These are phyloP conservation scores for Selene dorsalis DNA, from an alignment of 2,797 vertebrate species.

Conservation along the genomic window DNA sequence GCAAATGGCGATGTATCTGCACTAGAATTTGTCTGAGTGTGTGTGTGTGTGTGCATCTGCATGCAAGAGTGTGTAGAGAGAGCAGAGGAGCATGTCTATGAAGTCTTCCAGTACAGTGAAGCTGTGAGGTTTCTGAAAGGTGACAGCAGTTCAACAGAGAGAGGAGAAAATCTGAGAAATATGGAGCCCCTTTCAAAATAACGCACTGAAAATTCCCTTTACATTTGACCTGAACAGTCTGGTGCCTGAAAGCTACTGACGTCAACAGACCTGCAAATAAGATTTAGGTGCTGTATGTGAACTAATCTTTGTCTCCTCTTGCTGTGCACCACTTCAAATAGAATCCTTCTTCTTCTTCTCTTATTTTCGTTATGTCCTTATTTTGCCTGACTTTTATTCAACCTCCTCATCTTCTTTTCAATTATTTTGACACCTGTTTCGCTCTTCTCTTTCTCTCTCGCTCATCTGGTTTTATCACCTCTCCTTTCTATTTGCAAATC, in stretches of 20 bases:
- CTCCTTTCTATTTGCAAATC: slow-evolving; percentile 14
- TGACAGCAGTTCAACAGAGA: slow-evolving; percentile 58
- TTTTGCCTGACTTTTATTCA: slow-evolving; percentile 3
- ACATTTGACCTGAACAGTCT: slow-evolving; percentile 16
- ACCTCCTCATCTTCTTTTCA: slow-evolving; percentile 30
- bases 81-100: slow-evolving; percentile 59
- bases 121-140: slow-evolving; percentile 70
- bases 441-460: slow-evolving; percentile 4
- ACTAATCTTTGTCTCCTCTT: not conserved
- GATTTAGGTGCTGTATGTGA: not conserved
- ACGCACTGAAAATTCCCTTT: slow-evolving; percentile 24
- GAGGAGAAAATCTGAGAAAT: slow-evolving; percentile 34
- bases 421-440: slow-evolving; percentile 43
- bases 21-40: slow-evolving; percentile 2
- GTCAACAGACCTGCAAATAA: slow-evolving; percentile 20
- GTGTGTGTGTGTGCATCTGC: slow-evolving; percentile 36
- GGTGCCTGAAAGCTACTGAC: slow-evolving; percentile 14
- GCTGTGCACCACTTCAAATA: slow-evolving; percentile 1
- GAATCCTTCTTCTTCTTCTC: slow-evolving; percentile 14
- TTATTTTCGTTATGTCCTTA: slow-evolving; percentile 9
- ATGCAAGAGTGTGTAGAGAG: slow-evolving; percentile 54
- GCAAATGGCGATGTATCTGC: slow-evolving; percentile 35
- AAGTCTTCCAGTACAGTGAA: slow-evolving; percentile 71
- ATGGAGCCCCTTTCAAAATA: slow-evolving; percentile 50
- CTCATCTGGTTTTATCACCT: slow-evolving; percentile 19